Base-by-base conservation (phyloP, 2,888 invertebrate species). In the Ferrisia virgata region DNA sequence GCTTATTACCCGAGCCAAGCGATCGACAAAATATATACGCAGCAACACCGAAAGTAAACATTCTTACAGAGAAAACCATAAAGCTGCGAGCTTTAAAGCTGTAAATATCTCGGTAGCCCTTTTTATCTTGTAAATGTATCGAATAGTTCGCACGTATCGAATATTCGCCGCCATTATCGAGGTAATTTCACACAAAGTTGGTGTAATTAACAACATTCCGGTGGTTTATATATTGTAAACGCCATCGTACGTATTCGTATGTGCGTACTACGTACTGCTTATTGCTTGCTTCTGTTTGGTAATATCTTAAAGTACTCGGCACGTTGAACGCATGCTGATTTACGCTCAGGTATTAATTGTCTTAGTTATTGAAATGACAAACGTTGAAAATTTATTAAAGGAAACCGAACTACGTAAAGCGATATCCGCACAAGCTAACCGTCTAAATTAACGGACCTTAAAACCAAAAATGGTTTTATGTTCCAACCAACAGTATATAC, bases 321-420 rank as follows among this genome's bases (percentile, higher is more conserved):
- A 64, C 64, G 64, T 64, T 64, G 64, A 25, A 64, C 64, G 15
- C 15, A 64, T n/a, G 64, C 28, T 76, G 72, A 76, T 76, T 76
- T 76, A 76, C 72, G 72, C 9, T 64, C 64, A 36, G 28, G 72
- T 76, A 76, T 76, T 76, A 76, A 76, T 76, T 76, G 72, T 76
- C 33, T 36, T n/a, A 36, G 72, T 76, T 76, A 76, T 76, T 76
- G 72, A 76, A 76, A 76, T 36, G 72, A 76, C 72, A 36, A 28
- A 25, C 36, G 72, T 25, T 18, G 72, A n/a, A 76, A 76, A 76
- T 76, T 76, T 76, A 76, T 76, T 69, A 69, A 31, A 76, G 72
- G 72, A 31, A 76, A 76, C 72, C 36, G 28, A 36, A 33, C 69
- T 69, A 31, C 69, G 69, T 69, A 69, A 69, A 53, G 15, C 31